Conservation (phyloP, 2,888 invertebrate species). For the Autographa pulchrina region DNA sequence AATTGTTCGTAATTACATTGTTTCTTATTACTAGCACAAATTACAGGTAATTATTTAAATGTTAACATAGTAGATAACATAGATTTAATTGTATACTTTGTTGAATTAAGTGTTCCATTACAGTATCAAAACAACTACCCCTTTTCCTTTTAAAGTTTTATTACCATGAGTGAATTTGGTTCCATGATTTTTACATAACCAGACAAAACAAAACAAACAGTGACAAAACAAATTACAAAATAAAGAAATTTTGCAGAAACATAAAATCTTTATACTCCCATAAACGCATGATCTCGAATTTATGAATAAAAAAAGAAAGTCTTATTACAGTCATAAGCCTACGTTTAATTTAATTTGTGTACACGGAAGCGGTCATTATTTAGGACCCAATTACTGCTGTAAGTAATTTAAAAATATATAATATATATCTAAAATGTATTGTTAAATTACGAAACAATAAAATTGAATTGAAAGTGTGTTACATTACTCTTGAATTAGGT, state of each 20-base stretch:
- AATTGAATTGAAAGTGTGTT: constrained; percentile 46
- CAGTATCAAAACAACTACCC: no score
- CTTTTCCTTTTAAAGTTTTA: no score
- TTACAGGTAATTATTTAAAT: no score
- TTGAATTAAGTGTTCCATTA: background rate
- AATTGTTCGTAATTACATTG: no score
- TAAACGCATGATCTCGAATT: constrained; percentile 13
- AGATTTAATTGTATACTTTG: background rate
- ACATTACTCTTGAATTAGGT: constrained; percentile 23
- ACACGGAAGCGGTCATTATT: constrained; percentile 46
- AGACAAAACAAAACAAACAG: background rate
- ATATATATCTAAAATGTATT: constrained; percentile 21
- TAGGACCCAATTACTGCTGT: constrained; percentile 31
- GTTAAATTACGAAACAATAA: constrained; percentile 52
- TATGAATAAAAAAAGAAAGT: constrained; percentile 45
- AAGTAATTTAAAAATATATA: constrained; percentile 25
- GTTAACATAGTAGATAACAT: no score
- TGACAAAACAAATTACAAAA: background rate
- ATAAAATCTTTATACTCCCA: constrained; percentile 11
- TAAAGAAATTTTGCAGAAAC: constrained; percentile 7
- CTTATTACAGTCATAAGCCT: constrained; percentile 17
- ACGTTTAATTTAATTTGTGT: constrained; percentile 34
- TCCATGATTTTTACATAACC: background rate
- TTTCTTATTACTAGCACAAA: no score
- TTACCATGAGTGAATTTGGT: no score